A percentile compares a stretch with the other conserved stretches of the same genome.
Conservation (phyloP, 2,888 invertebrate genomes). For the Carpatolechia fugitivella region DNA sequence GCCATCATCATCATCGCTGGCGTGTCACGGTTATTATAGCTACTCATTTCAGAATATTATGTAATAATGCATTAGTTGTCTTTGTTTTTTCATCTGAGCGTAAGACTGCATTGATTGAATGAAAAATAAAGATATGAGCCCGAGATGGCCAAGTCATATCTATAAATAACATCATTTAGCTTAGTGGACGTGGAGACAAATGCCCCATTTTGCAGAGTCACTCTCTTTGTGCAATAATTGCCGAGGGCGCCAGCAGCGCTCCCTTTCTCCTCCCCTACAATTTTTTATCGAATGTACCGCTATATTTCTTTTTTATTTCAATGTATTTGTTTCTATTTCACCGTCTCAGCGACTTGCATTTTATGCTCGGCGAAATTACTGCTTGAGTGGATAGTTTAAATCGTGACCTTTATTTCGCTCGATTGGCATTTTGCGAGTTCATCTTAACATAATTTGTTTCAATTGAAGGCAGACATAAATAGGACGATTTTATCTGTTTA, state of each 20-base stretch:
- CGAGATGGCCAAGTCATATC: slow-evolving; percentile 5
- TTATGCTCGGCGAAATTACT: no score
- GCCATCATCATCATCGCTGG: no score
- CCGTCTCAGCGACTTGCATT: not conserved
- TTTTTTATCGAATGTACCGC: slow-evolving; percentile 6
- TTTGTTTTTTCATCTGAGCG: no score
- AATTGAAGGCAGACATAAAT: not conserved
- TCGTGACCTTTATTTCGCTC: not conserved
- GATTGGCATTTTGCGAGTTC: slow-evolving; percentile 6
- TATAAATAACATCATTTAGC: slow-evolving; percentile 19
- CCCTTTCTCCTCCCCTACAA: not conserved
- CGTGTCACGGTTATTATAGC: no score
- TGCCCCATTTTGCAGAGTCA: slow-evolving; percentile 15
- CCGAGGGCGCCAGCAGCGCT: not conserved
- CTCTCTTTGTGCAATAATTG: slow-evolving; percentile 14
- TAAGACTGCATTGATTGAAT: no score
- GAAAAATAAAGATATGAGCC: no score
- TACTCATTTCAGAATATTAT: no score
- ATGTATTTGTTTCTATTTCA: not conserved
- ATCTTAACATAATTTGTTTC: slow-evolving; percentile 6
- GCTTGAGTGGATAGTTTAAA: no score
- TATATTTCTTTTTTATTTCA: slow-evolving; percentile 17
- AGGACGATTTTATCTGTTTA: slow-evolving; percentile 9
- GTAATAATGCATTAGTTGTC: no score
- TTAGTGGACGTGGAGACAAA: slow-evolving; percentile 12